A percentile compares a stretch with the other conserved stretches of the same genome.
Evolutionary conservation across 2,113 vertebrate genomes (phyloP).

Genomic region (Miniopterus natalensis): DNA sequence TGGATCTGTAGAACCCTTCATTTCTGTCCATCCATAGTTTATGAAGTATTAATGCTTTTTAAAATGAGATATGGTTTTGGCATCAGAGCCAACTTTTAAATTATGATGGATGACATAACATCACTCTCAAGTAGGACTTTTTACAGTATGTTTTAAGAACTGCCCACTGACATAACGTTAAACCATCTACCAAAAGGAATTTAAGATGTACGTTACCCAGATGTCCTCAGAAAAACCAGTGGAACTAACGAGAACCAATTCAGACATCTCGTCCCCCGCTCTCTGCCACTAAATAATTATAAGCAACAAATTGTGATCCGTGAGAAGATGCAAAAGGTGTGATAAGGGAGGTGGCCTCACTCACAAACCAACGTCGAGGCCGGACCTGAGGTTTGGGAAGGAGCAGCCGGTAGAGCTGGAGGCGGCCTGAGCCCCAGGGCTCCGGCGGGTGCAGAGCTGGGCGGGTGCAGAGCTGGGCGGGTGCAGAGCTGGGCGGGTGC

Average conservation of each 20-base stretch:
- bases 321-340: background rate
- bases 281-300: background rate
- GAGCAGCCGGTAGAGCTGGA: rapidly evolving
- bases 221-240: background rate
- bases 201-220: background rate
- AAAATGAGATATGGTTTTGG: slow-evolving; percentile 9
- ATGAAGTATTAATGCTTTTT: slow-evolving; percentile 42
- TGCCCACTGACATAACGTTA: background rate
- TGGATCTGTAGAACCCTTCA: background rate
- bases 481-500: too few species aligned
- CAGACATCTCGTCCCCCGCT: background rate
- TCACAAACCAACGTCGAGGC: background rate
- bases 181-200: background rate
- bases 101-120: slow-evolving; percentile 15
- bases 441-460: rapidly evolving
- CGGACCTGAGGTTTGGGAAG: too few species aligned
- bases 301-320: rapidly evolving
- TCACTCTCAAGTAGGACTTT: background rate
- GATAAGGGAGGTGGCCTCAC: background rate
- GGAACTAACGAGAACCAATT: background rate
- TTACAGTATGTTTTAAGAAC: background rate
- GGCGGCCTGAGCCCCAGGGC: background rate
- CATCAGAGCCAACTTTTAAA: slow-evolving; percentile 47
- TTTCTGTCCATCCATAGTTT: background rate
- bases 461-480: rapidly evolving